Evolutionary conservation across 1,140 invertebrate genomes (phyloP), one percentile per base, ranked within the genome.

Genomic region (Philaenus spumarius): DNA sequence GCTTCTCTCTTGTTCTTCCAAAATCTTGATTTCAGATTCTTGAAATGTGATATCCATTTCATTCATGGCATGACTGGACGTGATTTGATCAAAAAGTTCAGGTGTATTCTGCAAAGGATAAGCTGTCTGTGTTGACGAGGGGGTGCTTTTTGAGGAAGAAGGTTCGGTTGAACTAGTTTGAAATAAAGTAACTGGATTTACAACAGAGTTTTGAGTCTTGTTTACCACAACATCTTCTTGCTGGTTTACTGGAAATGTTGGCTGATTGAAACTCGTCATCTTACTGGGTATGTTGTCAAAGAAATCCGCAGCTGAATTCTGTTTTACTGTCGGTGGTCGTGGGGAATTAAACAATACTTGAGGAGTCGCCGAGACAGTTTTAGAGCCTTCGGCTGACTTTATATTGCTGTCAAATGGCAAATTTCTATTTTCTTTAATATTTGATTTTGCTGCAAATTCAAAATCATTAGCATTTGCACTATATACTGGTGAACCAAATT

Each of bases 221-320:
- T 30, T 4, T 4, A 4, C 9, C 9, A 9, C 9, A 30, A 9
- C 26, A 30, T 30, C 26, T 30, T 30, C 26, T 30, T 30, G 26
- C 26, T 30, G 26, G 26, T 30, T 3, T 9, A 30, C 26, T 30
- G 26, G 26, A 9, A 30, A 30, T 30, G 26, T 3, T 30, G 26
- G 26, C 9, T 30, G 26, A 9, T 30, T 30, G 9, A 30, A 30
- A 30, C 9, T 30, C 9, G 26, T 4, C 9, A 30, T 30, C 9
- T 30, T 30, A 30, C 26, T 30, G 14, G 56, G 30, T 26, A 58
- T 17, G 40, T 19, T 51, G 20, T 58, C 56, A 39, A 58, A 58
- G 46, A 58, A 58, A 46, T 58, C 56, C 14, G 43, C 15, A 0
- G 46, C 56, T 14, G 56, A 58, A 30, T 58, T 45, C 6, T n/a